Conservation (phyloP, 1,140 invertebrate genomes). For the Eurosta solidaginis region DNA sequence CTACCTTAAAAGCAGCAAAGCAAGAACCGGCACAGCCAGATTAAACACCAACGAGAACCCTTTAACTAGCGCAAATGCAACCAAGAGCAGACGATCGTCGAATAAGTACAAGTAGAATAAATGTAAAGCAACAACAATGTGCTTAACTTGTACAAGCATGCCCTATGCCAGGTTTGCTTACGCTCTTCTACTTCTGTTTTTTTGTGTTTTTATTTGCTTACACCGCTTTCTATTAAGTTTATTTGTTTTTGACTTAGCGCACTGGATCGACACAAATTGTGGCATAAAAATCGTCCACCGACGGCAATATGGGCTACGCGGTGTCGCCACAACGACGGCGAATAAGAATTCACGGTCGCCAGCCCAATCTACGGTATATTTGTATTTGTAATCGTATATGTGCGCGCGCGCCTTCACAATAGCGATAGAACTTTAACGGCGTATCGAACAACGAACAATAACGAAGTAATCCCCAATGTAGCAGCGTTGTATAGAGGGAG, state of each 20-base stretch:
- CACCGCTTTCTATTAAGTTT: not conserved
- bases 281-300: not conserved
- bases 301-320: not conserved
- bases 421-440: constrained; percentile 11
- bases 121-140: too few species aligned
- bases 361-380: not conserved
- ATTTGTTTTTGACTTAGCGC: not conserved
- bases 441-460: constrained; percentile 3
- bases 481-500: not conserved
- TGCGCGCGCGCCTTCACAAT: not conserved
- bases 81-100: not conserved
- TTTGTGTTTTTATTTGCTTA: not conserved
- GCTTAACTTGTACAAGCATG: too few species aligned
- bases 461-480: not conserved
- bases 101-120: not conserved
- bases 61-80: constrained; percentile 8
- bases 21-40: not conserved
- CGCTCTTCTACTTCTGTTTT: not conserved
- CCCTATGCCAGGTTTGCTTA: too few species aligned
- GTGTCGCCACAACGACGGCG: not conserved
- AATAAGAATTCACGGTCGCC: not conserved
- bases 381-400: too few species aligned
- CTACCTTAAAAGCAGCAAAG: constrained; percentile 2
- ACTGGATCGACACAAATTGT: not conserved
- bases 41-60: constrained; percentile 15